These are phyloP conservation scores for Coracias cyanogaster DNA, from an alignment of 2,797 vertebrate species.

Conservation along the genomic window DNA sequence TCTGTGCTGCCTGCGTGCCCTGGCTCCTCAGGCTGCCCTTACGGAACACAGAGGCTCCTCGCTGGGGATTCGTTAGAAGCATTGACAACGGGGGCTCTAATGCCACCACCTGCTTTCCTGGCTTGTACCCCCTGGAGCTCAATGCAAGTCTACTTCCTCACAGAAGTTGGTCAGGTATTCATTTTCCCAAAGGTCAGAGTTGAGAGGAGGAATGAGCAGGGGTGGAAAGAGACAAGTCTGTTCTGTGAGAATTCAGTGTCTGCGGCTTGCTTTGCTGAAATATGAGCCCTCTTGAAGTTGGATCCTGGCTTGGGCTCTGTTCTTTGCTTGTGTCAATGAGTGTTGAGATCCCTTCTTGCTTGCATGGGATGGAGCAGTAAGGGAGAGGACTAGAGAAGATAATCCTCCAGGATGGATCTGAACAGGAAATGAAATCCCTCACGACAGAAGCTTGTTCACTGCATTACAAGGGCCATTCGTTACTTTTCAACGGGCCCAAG, in stretches of 20 bases:
- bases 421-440: not conserved
- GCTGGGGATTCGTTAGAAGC: not conserved
- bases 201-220: not conserved
- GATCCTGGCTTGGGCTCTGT: not conserved
- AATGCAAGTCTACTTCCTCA: not conserved
- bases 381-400: not conserved
- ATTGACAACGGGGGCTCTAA: not conserved
- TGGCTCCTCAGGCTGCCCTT: not conserved
- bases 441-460: not conserved
- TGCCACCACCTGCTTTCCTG: not conserved
- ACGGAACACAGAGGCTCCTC: not conserved
- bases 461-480: not conserved
- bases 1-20: fast-evolving
- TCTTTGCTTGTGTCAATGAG: not conserved
- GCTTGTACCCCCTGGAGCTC: not conserved
- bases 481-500: not conserved
- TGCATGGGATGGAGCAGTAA: not conserved
- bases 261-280: not conserved
- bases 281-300: not conserved
- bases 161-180: not conserved
- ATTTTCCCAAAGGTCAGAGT: not conserved
- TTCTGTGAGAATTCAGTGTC: not conserved
- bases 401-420: not conserved
- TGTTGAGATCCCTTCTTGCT: not conserved
- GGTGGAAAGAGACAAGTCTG: fast-evolving